Evolutionary conservation across 2,888 invertebrate species (phyloP).

Genomic region (Eupithecia tripunctaria): DNA sequence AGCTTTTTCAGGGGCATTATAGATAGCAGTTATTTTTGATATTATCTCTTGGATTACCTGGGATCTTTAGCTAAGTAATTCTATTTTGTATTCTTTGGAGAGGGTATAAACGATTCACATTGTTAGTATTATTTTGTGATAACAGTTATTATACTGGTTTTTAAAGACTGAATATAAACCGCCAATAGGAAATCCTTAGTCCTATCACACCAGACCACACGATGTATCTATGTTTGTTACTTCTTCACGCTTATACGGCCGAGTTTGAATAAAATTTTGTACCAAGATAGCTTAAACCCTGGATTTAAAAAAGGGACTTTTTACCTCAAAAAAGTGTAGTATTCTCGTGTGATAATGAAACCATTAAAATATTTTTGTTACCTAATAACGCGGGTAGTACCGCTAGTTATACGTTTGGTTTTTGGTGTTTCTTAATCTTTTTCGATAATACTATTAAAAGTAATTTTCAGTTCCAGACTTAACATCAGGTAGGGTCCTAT

Average conservation of each 20-base stretch:
- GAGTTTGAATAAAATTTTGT: not conserved
- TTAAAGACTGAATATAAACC: not conserved
- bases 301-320: no score
- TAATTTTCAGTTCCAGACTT: no score
- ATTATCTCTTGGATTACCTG: constrained; percentile 34
- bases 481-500: not conserved
- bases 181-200: not conserved
- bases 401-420: no score
- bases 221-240: not conserved
- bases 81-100: constrained; percentile 11
- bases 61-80: constrained; percentile 13
- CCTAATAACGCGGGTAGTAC: no score
- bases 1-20: constrained; percentile 41
- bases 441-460: not conserved
- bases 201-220: not conserved
- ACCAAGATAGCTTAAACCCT: not conserved
- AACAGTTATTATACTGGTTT: constrained; percentile 5
- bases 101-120: not conserved
- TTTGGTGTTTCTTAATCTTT: not conserved
- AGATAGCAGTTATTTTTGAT: constrained; percentile 40
- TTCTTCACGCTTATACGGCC: not conserved
- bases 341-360: no score
- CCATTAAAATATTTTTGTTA: no score
- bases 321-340: no score
- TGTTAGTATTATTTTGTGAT: not conserved